Conservation (phyloP, 2,797 vertebrate genomes). For the Champsocephalus gunnari region DNA sequence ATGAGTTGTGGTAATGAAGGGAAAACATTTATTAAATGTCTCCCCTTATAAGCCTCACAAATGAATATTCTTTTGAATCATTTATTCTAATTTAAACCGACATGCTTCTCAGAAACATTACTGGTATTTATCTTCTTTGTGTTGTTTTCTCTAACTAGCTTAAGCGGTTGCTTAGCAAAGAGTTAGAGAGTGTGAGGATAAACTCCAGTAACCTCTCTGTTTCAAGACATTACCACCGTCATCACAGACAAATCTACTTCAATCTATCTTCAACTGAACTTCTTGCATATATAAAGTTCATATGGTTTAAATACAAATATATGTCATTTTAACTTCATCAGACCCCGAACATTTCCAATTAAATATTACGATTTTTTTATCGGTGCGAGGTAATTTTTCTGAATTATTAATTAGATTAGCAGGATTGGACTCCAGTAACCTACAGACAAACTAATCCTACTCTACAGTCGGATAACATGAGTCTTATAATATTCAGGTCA, state of each 20-base stretch:
- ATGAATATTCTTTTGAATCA: not conserved
- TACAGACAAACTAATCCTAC: not conserved
- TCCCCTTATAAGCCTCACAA: not conserved
- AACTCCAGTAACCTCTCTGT: constrained; percentile 41
- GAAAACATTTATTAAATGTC: not conserved
- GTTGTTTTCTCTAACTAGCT: constrained; percentile 23
- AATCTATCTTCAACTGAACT: not conserved
- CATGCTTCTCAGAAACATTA: not conserved
- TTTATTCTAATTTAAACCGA: constrained; percentile 9
- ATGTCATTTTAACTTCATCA: not conserved
- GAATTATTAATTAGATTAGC: not conserved
- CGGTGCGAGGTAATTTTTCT: no score
- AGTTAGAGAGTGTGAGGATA: not conserved
- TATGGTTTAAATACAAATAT: not conserved
- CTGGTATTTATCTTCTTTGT: constrained; percentile 11
- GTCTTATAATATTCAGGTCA: not conserved
- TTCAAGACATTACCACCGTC: not conserved
- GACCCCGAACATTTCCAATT: no score
- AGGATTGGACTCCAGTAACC: not conserved
- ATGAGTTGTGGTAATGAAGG: not conserved
- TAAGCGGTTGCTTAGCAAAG: constrained; percentile 9
- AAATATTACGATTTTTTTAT: no score
- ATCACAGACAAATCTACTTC: not conserved
- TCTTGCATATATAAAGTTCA: not conserved
- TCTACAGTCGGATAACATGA: not conserved